Percentiles rank a stretch among this genome's conserved stretches.
These are phyloP conservation scores for Cephus nigrinus DNA, from an alignment of 2,888 invertebrate genomes.

Conservation along the genomic window DNA sequence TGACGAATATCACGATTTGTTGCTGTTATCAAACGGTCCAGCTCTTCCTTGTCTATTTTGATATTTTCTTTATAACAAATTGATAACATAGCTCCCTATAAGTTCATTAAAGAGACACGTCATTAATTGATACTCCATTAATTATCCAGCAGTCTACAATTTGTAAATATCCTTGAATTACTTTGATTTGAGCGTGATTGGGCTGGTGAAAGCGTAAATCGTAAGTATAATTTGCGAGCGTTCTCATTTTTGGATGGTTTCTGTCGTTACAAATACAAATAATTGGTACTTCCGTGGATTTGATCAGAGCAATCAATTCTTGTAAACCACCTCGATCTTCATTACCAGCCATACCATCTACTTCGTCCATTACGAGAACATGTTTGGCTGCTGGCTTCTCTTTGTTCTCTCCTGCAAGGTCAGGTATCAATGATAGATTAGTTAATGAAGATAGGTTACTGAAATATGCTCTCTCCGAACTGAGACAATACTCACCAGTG, in stretches of 20 bases:
- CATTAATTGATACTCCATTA: neutral
- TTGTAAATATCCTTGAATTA: slow-evolving; percentile 54
- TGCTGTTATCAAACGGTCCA: slow-evolving; percentile 85
- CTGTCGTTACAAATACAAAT: slow-evolving; percentile 99
- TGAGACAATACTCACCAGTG: slow-evolving; percentile 67
- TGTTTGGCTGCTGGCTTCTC: slow-evolving; percentile 71
- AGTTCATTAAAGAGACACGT: slow-evolving; percentile 20
- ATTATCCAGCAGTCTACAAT: slow-evolving; percentile 4
- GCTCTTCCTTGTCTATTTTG: slow-evolving; percentile 79
- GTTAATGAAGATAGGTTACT: neutral
- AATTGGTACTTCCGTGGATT: slow-evolving; percentile 86
- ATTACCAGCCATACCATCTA: slow-evolving; percentile 99
- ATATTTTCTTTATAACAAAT: slow-evolving; percentile 93
- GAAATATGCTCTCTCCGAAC: neutral
- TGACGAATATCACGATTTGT: slow-evolving; percentile 95
- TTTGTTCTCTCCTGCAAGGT: slow-evolving; percentile 24
- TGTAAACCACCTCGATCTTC: slow-evolving; percentile 98
- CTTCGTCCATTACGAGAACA: slow-evolving; percentile 99
- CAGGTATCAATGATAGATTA: neutral
- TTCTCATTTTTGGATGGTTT: slow-evolving; percentile 91
- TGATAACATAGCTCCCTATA: slow-evolving; percentile 88
- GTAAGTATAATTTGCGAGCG: slow-evolving; percentile 92
- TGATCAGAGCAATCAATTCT: slow-evolving; percentile 93
- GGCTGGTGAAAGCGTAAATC: slow-evolving; percentile 91
- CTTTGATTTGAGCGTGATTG: slow-evolving; percentile 89